Base-by-base conservation (phyloP, 2,888 invertebrate species). In the Onthophagus sagittarius region DNA sequence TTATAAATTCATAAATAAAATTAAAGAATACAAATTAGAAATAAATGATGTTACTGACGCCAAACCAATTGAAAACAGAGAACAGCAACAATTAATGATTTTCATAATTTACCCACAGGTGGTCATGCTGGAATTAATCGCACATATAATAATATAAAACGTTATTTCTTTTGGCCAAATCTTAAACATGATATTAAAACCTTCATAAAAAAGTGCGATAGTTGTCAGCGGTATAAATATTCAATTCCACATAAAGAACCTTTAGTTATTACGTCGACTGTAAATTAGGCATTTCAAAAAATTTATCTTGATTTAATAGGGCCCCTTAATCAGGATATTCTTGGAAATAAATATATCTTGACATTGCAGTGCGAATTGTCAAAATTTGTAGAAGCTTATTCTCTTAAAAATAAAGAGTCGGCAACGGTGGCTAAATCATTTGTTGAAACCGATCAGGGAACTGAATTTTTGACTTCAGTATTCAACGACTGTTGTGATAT, bases 241-340 rank as follows among this genome's bases (percentile, higher is more conserved):
- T 72, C 75, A 15, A 64, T 63, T 62, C 71, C 74, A 53, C 67
- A 71, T 64, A 79, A 76, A 76, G 71, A 76, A 14, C 82, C 83
- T 0, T 79, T 83, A 79, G 78, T 80, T 76, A 79, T 81, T 13
- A 82, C 80, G n/a, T 78, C 80, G 13, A 81, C 81, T 0, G 75
- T 78, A 0, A 72, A 75, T 33, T 74, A 77, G 73, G 79, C 82
- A 5, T 80, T 82, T 73, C 77, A 83, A 76, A 76, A 78, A 74
- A 67, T 23, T 23, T 23, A 23, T 23, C 23, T 23, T 23, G 23
- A 23, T 23, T 23, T 23, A 23, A 3, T 69, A 74, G 9, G 75
- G 75, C 32, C 75, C 70, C 9, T 53, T 74, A 62, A 65, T 33
- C 31, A 23, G 53, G 63, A 14, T 53, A n/a, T 15, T 9, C 33